Percentiles rank a stretch among this genome's conserved stretches.
These are phyloP conservation scores for Isurus oxyrinchus DNA, from an alignment of 2,113 vertebrate species.

Conservation along the genomic window DNA sequence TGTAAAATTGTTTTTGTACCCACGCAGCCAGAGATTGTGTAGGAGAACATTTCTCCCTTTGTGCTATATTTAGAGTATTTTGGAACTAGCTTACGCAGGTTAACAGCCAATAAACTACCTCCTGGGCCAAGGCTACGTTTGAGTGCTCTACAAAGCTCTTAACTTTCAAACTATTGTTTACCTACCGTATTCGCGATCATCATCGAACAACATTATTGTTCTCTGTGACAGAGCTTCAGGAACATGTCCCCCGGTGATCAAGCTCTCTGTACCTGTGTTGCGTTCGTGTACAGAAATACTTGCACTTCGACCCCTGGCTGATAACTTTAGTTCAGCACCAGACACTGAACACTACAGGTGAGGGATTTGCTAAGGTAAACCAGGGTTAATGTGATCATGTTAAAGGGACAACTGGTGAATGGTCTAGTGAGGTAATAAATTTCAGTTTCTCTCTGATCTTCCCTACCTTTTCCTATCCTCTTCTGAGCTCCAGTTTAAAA, in stretches of 20 bases:
- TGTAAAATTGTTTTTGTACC: background rate
- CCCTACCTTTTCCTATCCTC: background rate
- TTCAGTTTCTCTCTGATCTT: background rate
- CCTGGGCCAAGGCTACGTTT: background rate
- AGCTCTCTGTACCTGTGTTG: background rate
- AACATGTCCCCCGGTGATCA: background rate
- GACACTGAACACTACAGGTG: background rate
- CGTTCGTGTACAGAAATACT: background rate
- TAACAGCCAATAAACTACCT: background rate
- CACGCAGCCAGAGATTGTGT: background rate
- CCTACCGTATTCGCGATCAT: background rate
- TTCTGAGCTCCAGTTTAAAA: background rate
- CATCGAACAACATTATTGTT: background rate
- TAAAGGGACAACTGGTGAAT: background rate
- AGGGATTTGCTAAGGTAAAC: background rate
- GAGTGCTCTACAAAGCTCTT: background rate
- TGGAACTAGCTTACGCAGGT: background rate
- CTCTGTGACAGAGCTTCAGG: background rate
- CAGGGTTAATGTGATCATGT: background rate
- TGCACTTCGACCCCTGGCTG: slow-evolving; percentile 14
- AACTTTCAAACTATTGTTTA: background rate
- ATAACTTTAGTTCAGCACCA: background rate
- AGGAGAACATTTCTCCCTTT: background rate
- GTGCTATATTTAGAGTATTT: background rate
- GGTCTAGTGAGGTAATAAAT: background rate